Evolutionary conservation across 2,888 invertebrate species (phyloP), one percentile per base, ranked within the genome.

Genomic region (Ichneumon xanthorius): DNA sequence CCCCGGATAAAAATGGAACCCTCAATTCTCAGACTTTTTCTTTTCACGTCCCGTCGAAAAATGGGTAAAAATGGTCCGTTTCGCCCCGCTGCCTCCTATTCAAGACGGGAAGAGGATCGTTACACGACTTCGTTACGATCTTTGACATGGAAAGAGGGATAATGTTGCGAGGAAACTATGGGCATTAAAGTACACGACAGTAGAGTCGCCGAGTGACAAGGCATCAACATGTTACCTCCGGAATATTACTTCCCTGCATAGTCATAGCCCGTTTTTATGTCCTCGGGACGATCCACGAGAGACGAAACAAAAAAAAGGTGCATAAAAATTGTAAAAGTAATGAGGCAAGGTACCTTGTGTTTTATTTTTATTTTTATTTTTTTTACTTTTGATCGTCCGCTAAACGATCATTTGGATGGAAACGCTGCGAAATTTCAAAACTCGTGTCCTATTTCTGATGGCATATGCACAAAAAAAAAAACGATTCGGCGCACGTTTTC

Each of bases 61-160:
- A 40, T 16, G 16, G 45, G 14, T 48, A 16, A 16, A 48, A 48
- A 16, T 48, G 16, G 16, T 48, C 45, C 14, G 45, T 48, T 48
- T 48, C 16, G 16, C 16, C 45, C 45, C 45, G 45, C 16, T 48
- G 40, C 2, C 11, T 1, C 5, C 16, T 50, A 7, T 33, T 50
- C 4, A 45, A n/a, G 48, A 78, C 78, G 85, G 82, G 85, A 85
- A 82, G 72, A 71, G 76, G 50, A 19, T 82, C 50, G 85, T 85
- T 82, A 85, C 50, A 61, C 40, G 65, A 33, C 19, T 70, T 58
- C 37, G 67, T 82, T 58, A 67, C 68, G 68, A 82, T 76, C 40
- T 80, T 77, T 85, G 85, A 85, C 85, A 82, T 70, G 80, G 33
- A n/a, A 67, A 68, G 75, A 40, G 4, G 4, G 50, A 68, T 67